Evolutionary conservation across 2,113 vertebrate genomes (phyloP).

Genomic region (Oostethus manadensis): DNA sequence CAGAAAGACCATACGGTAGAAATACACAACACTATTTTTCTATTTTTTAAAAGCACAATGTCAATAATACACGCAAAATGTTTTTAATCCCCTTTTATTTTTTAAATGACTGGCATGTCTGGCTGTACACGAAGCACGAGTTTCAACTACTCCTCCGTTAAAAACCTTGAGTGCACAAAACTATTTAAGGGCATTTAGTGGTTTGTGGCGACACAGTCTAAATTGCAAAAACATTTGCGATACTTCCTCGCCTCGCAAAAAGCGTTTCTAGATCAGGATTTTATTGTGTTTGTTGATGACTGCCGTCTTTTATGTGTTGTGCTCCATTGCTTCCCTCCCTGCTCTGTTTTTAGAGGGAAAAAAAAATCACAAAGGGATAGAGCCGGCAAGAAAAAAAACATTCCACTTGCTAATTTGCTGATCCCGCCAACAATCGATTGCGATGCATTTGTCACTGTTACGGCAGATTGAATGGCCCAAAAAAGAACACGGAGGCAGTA

Average conservation of each 20-base stretch:
- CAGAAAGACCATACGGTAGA: conserved; percentile 44
- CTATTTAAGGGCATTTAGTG: conserved; percentile 72
- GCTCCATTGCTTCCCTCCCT: conserved; percentile 67
- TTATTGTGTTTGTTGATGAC: conserved; percentile 72
- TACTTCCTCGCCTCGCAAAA: conserved; percentile 59
- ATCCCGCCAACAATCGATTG: conserved; percentile 70
- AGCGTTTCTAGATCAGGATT: conserved; percentile 67
- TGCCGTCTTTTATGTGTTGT: conserved; percentile 69
- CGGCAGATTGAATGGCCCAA: conserved; percentile 57
- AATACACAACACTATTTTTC: conserved; percentile 52
- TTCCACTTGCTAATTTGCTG: conserved; percentile 68
- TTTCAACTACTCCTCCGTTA: conserved; percentile 55
- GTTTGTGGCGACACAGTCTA: conserved; percentile 67
- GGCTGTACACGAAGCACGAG: conserved; percentile 51
- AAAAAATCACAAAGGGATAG: conserved; percentile 9
- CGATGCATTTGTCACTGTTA: conserved; percentile 62
- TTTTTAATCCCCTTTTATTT: conserved; percentile 47
- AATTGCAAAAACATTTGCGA: conserved; percentile 72
- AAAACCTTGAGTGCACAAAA: conserved; percentile 66
- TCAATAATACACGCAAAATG: conserved; percentile 48
- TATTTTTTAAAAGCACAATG: conserved; percentile 64
- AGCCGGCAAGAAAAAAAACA: conserved; percentile 27
- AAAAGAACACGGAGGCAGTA: conserved; percentile 60
- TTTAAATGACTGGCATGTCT: conserved; percentile 48
- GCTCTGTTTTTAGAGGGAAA: conserved; percentile 49